Evolutionary conservation across 2,888 invertebrate genomes (phyloP).

Genomic region (Erpobdella octoculata): DNA sequence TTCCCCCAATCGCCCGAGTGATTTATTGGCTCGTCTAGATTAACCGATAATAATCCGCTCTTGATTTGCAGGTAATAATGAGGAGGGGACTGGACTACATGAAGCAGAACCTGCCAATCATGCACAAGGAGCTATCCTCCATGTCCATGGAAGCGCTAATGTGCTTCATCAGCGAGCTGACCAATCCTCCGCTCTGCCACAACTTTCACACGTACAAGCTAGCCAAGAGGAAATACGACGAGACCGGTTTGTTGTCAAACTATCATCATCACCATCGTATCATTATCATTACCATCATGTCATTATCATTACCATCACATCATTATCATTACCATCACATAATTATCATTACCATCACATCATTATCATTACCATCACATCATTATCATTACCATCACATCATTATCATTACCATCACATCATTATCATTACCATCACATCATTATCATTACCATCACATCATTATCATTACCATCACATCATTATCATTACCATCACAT

Average conservation of each 20-base stretch:
- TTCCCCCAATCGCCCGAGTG: no score
- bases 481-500: no score
- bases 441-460: no score
- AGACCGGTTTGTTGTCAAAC: neutral
- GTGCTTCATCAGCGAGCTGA: conserved; percentile 66
- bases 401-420: no score
- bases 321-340: neutral
- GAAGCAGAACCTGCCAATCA: conserved; percentile 61
- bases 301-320: no score
- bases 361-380: no score
- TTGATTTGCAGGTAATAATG: conserved; percentile 52
- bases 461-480: no score
- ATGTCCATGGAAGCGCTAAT: neutral
- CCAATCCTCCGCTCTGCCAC: conserved; percentile 68
- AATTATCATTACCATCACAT: no score
- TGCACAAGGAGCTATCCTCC: conserved; percentile 67
- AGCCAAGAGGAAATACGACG: conserved; percentile 59
- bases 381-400: no score
- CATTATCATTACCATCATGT: no score
- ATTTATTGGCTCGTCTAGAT: neutral
- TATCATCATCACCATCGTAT: neutral
- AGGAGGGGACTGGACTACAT: conserved; percentile 56
- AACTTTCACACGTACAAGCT: conserved; percentile 83
- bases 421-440: no score
- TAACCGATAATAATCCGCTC: neutral